Evolutionary conservation across 1,140 invertebrate species (phyloP), one percentile per base, ranked within the genome.

Genomic region (Drosophila ogumai): DNA sequence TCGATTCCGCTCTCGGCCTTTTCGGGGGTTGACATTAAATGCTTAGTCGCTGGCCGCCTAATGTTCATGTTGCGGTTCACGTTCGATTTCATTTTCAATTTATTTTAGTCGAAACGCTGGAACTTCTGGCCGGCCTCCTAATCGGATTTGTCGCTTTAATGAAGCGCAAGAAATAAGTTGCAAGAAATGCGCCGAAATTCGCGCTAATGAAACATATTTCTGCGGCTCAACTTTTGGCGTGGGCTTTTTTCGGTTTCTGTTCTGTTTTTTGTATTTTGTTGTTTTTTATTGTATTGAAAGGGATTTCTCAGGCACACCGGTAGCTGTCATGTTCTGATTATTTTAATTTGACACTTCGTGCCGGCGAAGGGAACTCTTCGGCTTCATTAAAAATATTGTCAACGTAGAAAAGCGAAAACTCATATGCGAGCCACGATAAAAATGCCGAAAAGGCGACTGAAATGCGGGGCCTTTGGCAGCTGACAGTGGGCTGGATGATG

Each of bases 271-370:
- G 1, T 5, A 19, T 13, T 13, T 17, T n/a, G 13, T 0, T 34
- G 34, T 6, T 5, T 22, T 15, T 7, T 15, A 10, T 55, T 55
- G 19, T 55, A 55, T 54, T 36, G 66, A 54, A 49, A 66, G 77
- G 75, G 75, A 66, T 82, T 71, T 40, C 58, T 17, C 40, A 38
- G 22, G 75, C 75, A 74, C 74, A 81, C 82, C 82, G 84, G 85
- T 90, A 88, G 85, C 84, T 88, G 84, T 88, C 84, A 88, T 88
- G 84, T 90, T 88, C 84, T 88, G 84, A 88, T 88, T 88, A 88
- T 90, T 90, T 90, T 90, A 88, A 88, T 88, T 88, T 88, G 84
- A 88, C 84, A 88, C 84, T 90, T 77, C 25, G 66, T 80, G 84
- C 76, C 79, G 76, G 63, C 75, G 74, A 78, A 72, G 71, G 79